Percentiles rank a stretch among this genome's conserved stretches.
These are phyloP conservation scores for Aselliscus stoliczkanus DNA, from an alignment of 2,797 vertebrate species.

Conservation along the genomic window DNA sequence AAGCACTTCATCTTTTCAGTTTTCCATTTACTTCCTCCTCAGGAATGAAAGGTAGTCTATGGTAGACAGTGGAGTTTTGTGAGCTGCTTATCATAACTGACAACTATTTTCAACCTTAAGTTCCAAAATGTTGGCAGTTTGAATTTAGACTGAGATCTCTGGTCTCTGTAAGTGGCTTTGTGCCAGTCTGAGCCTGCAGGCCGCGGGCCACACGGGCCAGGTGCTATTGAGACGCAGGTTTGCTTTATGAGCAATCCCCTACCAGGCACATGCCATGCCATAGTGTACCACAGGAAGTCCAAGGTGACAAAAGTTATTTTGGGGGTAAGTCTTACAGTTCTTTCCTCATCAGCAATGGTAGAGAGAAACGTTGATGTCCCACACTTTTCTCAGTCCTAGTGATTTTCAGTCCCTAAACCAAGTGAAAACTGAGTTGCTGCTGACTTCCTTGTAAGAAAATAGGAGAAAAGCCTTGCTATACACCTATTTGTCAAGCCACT, in stretches of 20 bases:
- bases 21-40: constrained; percentile 41
- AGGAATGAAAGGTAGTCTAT: constrained; percentile 23
- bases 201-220: not conserved
- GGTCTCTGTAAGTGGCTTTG: not conserved
- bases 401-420: constrained; percentile 13
- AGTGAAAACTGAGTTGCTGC: not conserved
- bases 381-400: constrained; percentile 23
- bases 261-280: not conserved
- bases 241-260: not conserved
- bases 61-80: not conserved
- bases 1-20: constrained; percentile 29
- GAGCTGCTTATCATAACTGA: not conserved
- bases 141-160: not conserved
- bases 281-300: not conserved
- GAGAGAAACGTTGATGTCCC: not conserved
- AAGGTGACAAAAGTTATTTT: not conserved
- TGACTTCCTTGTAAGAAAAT: not conserved
- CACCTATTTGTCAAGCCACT: not conserved
- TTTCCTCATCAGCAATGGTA: not conserved
- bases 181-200: not conserved
- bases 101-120: not conserved
- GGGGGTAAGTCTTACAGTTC: not conserved
- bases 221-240: not conserved
- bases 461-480: not conserved
- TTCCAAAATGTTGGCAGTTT: not conserved